phyloP scores from a whole-genome alignment of 2,113 vertebrate genomes.

The Casuarius casuarius region DNA sequence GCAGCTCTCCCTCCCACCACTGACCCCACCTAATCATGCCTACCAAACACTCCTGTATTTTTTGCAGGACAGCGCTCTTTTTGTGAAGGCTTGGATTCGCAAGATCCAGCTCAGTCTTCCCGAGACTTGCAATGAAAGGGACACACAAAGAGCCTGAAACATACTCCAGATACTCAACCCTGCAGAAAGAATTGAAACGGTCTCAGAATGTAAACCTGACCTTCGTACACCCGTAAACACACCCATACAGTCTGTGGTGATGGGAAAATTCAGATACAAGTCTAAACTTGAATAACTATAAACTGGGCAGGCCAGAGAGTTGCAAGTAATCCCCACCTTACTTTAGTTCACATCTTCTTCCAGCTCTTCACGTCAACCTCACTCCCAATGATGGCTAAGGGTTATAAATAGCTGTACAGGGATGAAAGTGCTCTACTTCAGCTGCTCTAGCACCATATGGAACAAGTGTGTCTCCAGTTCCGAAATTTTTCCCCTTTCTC shows the following conservation, averaged over 20 bases:
- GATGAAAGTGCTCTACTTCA: background rate
- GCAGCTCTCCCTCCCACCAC: background rate
- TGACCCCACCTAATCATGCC: constrained; percentile 1
- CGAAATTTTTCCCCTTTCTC: background rate
- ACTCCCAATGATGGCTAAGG: background rate
- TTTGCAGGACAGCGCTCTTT: constrained; percentile 71
- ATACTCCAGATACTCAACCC: constrained; percentile 70
- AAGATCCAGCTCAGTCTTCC: constrained; percentile 63
- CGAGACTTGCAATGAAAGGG: constrained; percentile 75
- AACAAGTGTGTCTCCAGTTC: background rate
- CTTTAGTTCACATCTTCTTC: background rate
- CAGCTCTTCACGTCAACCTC: background rate
- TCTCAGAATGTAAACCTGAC: background rate
- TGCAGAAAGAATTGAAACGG: constrained; percentile 19
- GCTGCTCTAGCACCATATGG: background rate
- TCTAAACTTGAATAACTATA: background rate
- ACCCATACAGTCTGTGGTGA: background rate
- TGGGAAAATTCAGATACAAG: background rate
- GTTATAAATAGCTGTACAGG: background rate
- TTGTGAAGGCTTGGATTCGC: constrained; percentile 74
- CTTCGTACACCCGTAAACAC: background rate
- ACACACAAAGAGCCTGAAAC: constrained; percentile 69
- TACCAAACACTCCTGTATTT: constrained; percentile 81
- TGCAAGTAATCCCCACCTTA: background rate
- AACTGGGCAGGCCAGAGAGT: background rate